A percentile compares a stretch with the other conserved stretches of the same genome.
phyloP scores from a whole-genome alignment of 2,113 vertebrate species.

The Neolamprologus falcicula region DNA sequence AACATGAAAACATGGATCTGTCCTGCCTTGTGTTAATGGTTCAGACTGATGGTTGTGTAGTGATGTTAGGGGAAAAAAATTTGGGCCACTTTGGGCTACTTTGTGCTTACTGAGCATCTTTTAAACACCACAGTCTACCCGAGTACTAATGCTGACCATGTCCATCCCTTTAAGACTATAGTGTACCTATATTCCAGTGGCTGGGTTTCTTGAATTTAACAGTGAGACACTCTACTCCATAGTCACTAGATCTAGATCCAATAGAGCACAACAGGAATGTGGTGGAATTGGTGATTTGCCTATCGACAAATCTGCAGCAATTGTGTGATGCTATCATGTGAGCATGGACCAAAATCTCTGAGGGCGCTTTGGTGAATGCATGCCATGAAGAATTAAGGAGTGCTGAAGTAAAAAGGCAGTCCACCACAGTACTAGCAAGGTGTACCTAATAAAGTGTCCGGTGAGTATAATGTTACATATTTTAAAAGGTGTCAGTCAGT shows the following conservation, averaged over 20 bases:
- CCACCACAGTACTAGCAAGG: not conserved
- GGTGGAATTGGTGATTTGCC: not conserved
- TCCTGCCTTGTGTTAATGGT: not conserved
- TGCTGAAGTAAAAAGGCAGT: not conserved
- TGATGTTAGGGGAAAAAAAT: fast-evolving
- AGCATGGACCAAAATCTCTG: not conserved
- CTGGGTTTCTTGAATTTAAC: not conserved
- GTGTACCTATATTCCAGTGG: not conserved
- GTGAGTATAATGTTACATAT: not conserved
- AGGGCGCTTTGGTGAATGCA: not conserved
- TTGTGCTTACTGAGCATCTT: not conserved
- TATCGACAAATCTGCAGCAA: not conserved
- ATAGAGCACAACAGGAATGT: not conserved
- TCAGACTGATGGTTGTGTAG: not conserved
- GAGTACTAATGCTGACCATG: not conserved
- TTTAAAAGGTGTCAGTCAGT: not conserved
- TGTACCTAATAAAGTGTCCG: not conserved
- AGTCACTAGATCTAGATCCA: not conserved
- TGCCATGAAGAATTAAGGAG: not conserved
- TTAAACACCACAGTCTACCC: not conserved
- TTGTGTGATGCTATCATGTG: not conserved
- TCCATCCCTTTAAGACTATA: not conserved
- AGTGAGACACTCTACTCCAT: not conserved
- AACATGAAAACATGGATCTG: not conserved
- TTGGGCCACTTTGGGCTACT: fast-evolving